phyloP scores from a whole-genome alignment of 2,888 invertebrate species.

The Napeogenes inachia region DNA sequence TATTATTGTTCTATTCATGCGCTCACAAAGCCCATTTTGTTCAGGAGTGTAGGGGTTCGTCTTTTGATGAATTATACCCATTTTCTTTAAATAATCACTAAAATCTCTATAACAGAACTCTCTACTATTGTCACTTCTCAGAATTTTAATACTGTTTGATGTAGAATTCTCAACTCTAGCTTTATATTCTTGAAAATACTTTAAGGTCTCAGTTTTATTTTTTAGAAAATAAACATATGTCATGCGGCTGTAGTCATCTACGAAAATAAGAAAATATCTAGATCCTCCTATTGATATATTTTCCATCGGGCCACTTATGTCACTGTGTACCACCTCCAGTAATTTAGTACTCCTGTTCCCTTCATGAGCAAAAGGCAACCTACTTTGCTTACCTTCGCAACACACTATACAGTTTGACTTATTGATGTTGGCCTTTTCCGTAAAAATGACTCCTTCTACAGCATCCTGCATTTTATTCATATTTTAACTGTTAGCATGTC shows the following conservation, averaged over 20 bases:
- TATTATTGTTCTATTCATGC: background rate
- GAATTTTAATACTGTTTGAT: background rate
- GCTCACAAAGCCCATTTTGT: constrained; percentile 22
- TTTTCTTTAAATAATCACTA: constrained; percentile 20
- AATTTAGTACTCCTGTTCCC: constrained; percentile 1
- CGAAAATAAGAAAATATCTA: no score
- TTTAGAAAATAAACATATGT: constrained; percentile 30
- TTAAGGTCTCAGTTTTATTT: constrained; percentile 27
- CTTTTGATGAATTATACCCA: constrained; percentile 32
- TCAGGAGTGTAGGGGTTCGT: constrained; percentile 31
- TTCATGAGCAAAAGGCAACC: background rate
- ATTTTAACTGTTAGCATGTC: no score
- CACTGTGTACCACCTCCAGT: background rate
- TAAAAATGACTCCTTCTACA: no score
- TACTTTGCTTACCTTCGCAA: background rate
- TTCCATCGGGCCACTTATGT: no score
- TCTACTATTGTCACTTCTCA: constrained; percentile 26
- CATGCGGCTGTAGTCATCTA: no score
- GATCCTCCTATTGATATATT: no score
- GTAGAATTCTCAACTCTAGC: background rate
- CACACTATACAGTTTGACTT: no score
- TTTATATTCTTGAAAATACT: constrained; percentile 29
- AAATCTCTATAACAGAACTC: constrained; percentile 29
- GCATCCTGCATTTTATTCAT: no score
- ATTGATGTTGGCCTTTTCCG: no score